Conservation (phyloP, 2,113 vertebrate genomes). For the Anas platyrhynchos region DNA sequence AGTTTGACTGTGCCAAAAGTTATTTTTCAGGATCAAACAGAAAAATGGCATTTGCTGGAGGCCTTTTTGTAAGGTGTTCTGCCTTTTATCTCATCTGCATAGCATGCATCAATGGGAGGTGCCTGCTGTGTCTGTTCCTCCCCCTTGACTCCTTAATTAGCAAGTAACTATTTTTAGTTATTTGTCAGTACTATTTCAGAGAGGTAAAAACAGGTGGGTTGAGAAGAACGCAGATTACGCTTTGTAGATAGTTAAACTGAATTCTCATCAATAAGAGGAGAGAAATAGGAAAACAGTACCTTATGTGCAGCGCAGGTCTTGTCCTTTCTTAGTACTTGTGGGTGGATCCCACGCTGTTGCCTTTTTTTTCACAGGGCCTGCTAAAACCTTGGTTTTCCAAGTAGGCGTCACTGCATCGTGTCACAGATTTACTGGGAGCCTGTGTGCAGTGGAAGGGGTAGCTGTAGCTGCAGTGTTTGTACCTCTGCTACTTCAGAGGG, state of each 20-base stretch:
- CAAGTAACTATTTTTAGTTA: background rate
- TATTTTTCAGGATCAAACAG: constrained; percentile 10
- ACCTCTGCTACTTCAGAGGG: background rate
- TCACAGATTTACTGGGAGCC: background rate
- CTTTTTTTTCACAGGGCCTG: background rate
- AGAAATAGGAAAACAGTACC: background rate
- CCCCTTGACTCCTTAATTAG: background rate
- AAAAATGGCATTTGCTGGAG: constrained; percentile 8
- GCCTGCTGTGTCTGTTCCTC: background rate
- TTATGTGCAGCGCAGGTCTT: background rate
- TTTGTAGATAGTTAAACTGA: background rate
- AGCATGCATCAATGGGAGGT: background rate
- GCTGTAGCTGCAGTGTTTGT: background rate
- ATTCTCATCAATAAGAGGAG: background rate
- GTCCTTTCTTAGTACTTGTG: background rate
- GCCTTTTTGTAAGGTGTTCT: background rate
- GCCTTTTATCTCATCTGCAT: background rate
- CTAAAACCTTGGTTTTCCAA: background rate
- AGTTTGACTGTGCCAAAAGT: background rate
- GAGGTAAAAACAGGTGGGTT: background rate
- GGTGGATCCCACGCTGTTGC: background rate
- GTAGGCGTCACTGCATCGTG: background rate
- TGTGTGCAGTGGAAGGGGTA: background rate
- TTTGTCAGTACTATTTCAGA: background rate
- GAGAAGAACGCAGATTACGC: background rate